Evolutionary conservation across 2,113 vertebrate species (phyloP).

Genomic region (Telmatochromis sp.): DNA sequence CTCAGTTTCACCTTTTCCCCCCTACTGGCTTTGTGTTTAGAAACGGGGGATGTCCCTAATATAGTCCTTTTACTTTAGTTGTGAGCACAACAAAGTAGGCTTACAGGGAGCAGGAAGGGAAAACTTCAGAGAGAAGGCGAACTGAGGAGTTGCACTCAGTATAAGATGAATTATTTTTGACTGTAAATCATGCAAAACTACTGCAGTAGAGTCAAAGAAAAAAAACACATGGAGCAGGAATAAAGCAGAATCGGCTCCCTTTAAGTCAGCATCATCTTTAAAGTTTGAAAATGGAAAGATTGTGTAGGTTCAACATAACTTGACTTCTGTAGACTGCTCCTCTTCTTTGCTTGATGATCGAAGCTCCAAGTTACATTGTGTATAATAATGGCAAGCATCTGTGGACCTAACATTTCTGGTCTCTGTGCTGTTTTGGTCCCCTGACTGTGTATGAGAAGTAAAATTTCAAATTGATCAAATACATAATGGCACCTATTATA

Average conservation of each 20-base stretch:
- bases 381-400: not conserved
- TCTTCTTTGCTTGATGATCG: not conserved
- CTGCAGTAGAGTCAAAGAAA: not conserved
- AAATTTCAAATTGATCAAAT: not conserved
- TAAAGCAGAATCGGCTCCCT: not conserved
- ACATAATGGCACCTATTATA: not conserved
- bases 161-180: not conserved
- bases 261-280: not conserved
- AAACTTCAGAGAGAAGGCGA: not conserved
- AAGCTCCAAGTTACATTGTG: not conserved
- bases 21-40: not conserved
- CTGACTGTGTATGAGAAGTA: not conserved
- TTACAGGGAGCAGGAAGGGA: not conserved
- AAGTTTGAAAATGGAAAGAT: not conserved
- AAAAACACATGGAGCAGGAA: not conserved
- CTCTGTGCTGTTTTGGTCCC: not conserved
- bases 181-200: not conserved
- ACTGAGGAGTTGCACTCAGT: not conserved
- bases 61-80: not conserved
- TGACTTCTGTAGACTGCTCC: not conserved
- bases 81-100: not conserved
- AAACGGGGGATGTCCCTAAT: not conserved
- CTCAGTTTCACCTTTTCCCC: not conserved
- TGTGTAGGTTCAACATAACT: not conserved
- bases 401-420: not conserved